Base-by-base conservation (phyloP, 2,888 invertebrate species). In the Podotricha telesiphe region DNA sequence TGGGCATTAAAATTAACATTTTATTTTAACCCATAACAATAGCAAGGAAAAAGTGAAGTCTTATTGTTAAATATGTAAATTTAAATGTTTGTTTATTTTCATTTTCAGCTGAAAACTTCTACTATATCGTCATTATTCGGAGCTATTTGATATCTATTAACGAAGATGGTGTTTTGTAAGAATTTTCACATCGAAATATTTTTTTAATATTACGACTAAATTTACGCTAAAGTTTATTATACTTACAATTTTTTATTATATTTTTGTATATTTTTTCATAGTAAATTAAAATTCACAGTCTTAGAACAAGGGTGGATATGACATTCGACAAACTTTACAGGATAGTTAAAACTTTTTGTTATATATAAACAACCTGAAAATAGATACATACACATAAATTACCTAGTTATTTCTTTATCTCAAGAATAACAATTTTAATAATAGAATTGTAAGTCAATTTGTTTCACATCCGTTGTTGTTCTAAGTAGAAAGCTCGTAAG, bases 81-180 rank as follows among this genome's bases (percentile, higher is more conserved):
- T 5, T 10, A 62, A 47, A 4, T 1, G 0, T 34, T 48, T 11
- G 28, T 5, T 55, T 55, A 5, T 55, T 34, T 1, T 0, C 8
- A 22, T 45, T 73, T 86, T 75, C 88, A 93, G 93, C 87, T 62
- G 89, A 86, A 77, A 93, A 92, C 73, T 82, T 92, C 73, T 93
- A 91, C 81, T 91, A 85, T 77, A 91, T 93, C 75, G 82, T 91
- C 68, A 85, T 92, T 2, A 89, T 92, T 48, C 82, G 93, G 58
- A 93, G 92, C 78, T 92, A 91, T 67, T 77, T 91, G 80, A 86
- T 91, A 78, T 91, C 91, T 8, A 86, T 91, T 76, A 88, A 91
- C 77, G 91, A 91, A 83, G 91, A 91, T 28, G 91, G 91, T 1
- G 88, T 89, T 22, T 75, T 91, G 76, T 92, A 90, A 90, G 74